Evolutionary conservation across 1,140 invertebrate species (phyloP), one percentile per base, ranked within the genome.

Genomic region (Euschistus heros): DNA sequence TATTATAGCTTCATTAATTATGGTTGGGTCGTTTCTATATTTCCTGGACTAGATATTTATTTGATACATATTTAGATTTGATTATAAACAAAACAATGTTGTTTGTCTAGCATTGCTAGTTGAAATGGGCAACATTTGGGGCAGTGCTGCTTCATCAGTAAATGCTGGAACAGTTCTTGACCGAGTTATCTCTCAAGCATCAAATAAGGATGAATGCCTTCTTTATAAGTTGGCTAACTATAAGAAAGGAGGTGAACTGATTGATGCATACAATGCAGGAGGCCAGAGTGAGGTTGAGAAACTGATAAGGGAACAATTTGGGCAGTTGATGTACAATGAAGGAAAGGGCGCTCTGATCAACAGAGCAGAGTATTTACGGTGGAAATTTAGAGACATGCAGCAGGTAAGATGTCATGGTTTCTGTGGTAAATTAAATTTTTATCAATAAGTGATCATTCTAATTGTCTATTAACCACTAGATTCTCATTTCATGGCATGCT

Each of bases 381-480:
- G 94, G 94, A 94, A 93, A 73, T 93, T 91, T 73, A 80, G 89
- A n/a, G 88, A 91, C 71, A 81, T 89, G 55, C 85, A 89, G 67
- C 84, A 89, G 76, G 87, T 86, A 74, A 55, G n/a, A n/a, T n/a
- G n/a, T n/a, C n/a, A n/a, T n/a, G n/a, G n/a, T n/a, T n/a, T n/a
- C n/a, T n/a, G n/a, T n/a, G n/a, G n/a, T n/a, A n/a, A n/a, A n/a
- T n/a, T n/a, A n/a, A n/a, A n/a, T n/a, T n/a, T n/a, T n/a, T n/a
- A n/a, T n/a, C n/a, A n/a, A n/a, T n/a, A n/a, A n/a, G n/a, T n/a
- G n/a, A n/a, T n/a, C n/a, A n/a, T n/a, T n/a, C n/a, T n/a, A n/a
- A n/a, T n/a, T n/a, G n/a, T n/a, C n/a, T n/a, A n/a, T n/a, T n/a
- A n/a, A n/a, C n/a, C n/a, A n/a, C n/a, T n/a, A n/a, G n/a, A n/a